Evolutionary conservation across 2,113 vertebrate species (phyloP), one percentile per base, ranked within the genome.

Genomic region (Notechis scutatus): DNA sequence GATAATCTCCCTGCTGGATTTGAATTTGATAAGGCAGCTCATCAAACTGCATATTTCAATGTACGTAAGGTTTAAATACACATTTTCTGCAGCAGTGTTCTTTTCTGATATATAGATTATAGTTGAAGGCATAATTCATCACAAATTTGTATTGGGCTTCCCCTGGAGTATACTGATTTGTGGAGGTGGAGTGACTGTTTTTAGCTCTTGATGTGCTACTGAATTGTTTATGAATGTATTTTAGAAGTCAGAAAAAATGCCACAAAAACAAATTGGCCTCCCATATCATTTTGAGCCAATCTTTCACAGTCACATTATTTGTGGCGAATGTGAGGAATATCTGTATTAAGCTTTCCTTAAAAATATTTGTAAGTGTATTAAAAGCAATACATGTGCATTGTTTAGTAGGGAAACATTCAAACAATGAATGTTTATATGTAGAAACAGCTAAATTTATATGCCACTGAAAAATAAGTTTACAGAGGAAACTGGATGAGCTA

Each of bases 11-110:
- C 74, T 91, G 4, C 7, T 95, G 96, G 0, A 26, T 94, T 96
- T 95, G 0, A 1, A 85, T 95, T 95, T 96, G 96, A 95, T 87
- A 94, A 97, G 94, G 92, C 90, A 85, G 93, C 93, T 95, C 52
- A 95, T 95, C 55, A 88, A 81, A 52, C 91, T 0, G 20, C 3
- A 92, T 92, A 54, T 24, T 34, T 57, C 47, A 87, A 45, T 89
- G 88, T 26, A 42, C 92, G 93, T 90, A 90, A 93, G 0, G 0
- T 14, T 47, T 34, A 26, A 3, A 0, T 23, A 56, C 50, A 64
- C 89, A 92, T 45, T 45, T 92, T n/a, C 20, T 88, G 45, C 11
- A 3, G 52, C 93, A 93, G 89, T 29, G 52, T 94, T 92, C 93
- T 94, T 89, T 55, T 39, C 95, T 93, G 90, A 94, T 92, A 93